Evolutionary conservation across 2,888 invertebrate genomes (phyloP).

Genomic region (Elmis aenea): DNA sequence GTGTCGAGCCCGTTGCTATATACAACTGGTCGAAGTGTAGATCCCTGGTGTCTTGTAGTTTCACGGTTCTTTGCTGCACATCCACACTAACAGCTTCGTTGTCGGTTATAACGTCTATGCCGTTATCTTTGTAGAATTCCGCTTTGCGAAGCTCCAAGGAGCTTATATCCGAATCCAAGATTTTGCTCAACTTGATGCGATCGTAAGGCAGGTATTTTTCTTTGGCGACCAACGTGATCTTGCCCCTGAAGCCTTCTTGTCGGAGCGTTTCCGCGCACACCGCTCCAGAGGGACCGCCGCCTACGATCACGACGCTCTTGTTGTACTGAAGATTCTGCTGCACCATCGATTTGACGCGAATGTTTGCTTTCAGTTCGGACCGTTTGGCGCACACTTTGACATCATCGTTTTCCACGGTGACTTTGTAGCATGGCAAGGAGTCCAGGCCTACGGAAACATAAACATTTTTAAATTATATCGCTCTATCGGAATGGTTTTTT

Average conservation of each 20-base stretch:
- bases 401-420: slow-evolving; percentile 62
- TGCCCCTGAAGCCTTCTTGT: slow-evolving; percentile 82
- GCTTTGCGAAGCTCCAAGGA: slow-evolving; percentile 64
- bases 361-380: slow-evolving; percentile 55
- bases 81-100: slow-evolving; percentile 66
- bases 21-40: slow-evolving; percentile 71
- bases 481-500: too few species aligned
- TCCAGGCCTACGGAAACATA: too few species aligned
- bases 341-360: slow-evolving; percentile 61
- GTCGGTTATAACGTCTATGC: slow-evolving; percentile 70
- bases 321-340: slow-evolving; percentile 46
- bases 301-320: slow-evolving; percentile 65
- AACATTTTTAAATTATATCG: too few species aligned
- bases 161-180: slow-evolving; percentile 63
- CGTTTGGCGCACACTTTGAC: slow-evolving; percentile 67
- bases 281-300: slow-evolving; percentile 84
- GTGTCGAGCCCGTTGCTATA: slow-evolving; percentile 78
- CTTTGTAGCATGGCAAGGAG: slow-evolving; percentile 83
- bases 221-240: slow-evolving; percentile 73
- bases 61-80: slow-evolving; percentile 56
- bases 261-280: slow-evolving; percentile 88
- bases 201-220: slow-evolving; percentile 87
- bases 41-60: slow-evolving; percentile 61
- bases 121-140: slow-evolving; percentile 69
- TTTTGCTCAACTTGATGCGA: slow-evolving; percentile 86